A percentile compares a stretch with the other conserved stretches of the same genome.
Conservation (phyloP, 2,113 vertebrate genomes). For the Vanacampus margaritifer region DNA sequence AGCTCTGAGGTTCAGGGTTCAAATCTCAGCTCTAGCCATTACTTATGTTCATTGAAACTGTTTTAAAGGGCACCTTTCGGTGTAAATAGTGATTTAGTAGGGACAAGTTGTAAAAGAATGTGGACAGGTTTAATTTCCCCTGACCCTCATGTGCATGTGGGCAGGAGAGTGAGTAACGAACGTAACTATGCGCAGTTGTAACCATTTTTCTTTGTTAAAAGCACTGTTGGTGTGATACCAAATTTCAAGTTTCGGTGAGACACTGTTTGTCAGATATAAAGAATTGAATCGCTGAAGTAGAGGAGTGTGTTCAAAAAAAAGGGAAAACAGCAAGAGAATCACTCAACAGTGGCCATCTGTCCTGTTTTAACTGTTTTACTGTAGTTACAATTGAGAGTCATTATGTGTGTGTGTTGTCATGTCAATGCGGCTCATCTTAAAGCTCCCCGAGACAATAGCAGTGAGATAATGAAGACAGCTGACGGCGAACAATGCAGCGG, state of each 20-base stretch:
- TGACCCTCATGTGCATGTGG: too few species aligned
- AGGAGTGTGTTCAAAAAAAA: slow-evolving; percentile 9
- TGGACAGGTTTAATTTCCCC: too few species aligned
- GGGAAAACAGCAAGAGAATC: slow-evolving; percentile 27
- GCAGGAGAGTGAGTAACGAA: too few species aligned
- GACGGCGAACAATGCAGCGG: slow-evolving; percentile 55
- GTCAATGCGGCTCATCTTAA: slow-evolving; percentile 45
- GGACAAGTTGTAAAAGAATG: too few species aligned
- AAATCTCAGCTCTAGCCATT: too few species aligned
- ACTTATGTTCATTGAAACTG: too few species aligned
- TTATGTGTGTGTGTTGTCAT: slow-evolving; percentile 18
- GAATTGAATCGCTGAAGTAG: slow-evolving; percentile 5
- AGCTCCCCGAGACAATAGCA: slow-evolving; percentile 47
- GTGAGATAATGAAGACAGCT: slow-evolving; percentile 55
- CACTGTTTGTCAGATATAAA: background rate
- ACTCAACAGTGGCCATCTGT: slow-evolving; percentile 48
- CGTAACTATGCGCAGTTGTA: too few species aligned
- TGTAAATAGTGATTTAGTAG: too few species aligned
- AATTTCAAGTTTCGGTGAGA: background rate
- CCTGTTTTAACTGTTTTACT: slow-evolving; percentile 35
- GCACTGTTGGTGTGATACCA: background rate
- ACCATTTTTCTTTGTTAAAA: background rate
- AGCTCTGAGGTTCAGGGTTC: too few species aligned
- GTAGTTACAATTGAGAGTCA: slow-evolving; percentile 28
- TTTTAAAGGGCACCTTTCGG: too few species aligned